Evolutionary conservation across 2,113 vertebrate species (phyloP), one percentile per base, ranked within the genome.

Genomic region (Marmota monax): DNA sequence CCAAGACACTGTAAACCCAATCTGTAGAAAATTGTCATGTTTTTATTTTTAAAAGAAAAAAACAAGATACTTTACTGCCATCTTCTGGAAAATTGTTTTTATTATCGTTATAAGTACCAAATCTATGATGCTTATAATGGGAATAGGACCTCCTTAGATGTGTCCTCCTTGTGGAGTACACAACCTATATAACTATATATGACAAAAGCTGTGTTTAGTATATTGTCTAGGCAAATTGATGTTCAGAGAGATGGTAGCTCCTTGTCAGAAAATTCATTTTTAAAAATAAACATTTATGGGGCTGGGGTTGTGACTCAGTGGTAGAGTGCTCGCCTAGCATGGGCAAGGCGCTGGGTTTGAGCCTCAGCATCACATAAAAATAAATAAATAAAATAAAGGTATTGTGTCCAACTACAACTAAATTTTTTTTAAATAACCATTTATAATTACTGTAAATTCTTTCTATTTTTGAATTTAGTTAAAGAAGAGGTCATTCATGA

Each of bases 81-180:
- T 93, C 91, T 97, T 96, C 88, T 90, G 84, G 84, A 86, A 79
- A 83, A 7, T 37, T 32, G 23, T 56, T 96, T 80, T 93, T 91
- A 80, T 84, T 58, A 27, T 92, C 58, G 8, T 89, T 61, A 7
- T 39, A 90, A 74, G 11, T 37, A 86, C 63, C 56, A 65, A 73
- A 94, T 84, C 76, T 84, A n/a, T 61, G 67, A 32, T 39, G 25
- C 63, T 67, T 58, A 20, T 51, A n/a, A 37, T 82, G 25, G 16
- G 32, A 69, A 70, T 56, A 56, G 56, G 10, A 85, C 37, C 23
- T 32, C 65, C 83, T 88, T 70, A 72, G 20, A 34, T 29, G 42
- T 58, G 27, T 51, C 14, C 14, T 37, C 2, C 3, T 83, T 82
- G 27, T 87, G 17, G 53, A 73, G 16, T 16, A 1, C 58, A 42